phyloP scores from a whole-genome alignment of 1,140 invertebrate species.

The Pomacea maculata region DNA sequence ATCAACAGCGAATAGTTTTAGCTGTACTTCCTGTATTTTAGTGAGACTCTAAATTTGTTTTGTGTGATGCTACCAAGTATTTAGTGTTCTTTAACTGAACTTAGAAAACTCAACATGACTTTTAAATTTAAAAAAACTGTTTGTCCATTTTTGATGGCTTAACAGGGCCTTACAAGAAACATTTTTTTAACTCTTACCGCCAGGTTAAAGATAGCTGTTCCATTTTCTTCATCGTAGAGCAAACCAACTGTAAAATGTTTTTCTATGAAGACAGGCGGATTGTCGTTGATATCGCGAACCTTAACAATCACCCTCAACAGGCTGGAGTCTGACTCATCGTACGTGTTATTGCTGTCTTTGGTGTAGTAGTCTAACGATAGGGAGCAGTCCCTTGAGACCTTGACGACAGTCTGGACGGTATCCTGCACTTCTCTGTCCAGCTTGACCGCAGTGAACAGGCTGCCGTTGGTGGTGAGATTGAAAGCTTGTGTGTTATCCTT shows the following conservation, averaged over 20 bases:
- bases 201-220: constrained; percentile 12
- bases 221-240: constrained; percentile 12
- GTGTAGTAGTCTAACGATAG: background rate
- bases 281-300: constrained; percentile 31
- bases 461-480: too few species aligned
- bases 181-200: constrained; percentile 17
- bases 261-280: constrained; percentile 27
- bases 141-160: too few species aligned
- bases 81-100: too few species aligned
- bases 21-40: too few species aligned
- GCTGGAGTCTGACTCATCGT: constrained; percentile 15
- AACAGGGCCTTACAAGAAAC: too few species aligned
- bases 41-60: too few species aligned
- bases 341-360: background rate
- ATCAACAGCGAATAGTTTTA: too few species aligned
- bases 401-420: constrained; percentile 8
- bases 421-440: constrained; percentile 20
- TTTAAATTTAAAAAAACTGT: too few species aligned
- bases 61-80: too few species aligned
- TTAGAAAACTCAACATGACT: too few species aligned
- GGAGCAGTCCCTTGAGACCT: constrained; percentile 12
- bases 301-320: constrained; percentile 16
- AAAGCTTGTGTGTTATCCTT: too few species aligned
- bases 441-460: background rate
- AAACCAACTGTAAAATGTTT: constrained; percentile 14